phyloP scores from a whole-genome alignment of 2,888 invertebrate species.

The Nomada goodeniana region DNA sequence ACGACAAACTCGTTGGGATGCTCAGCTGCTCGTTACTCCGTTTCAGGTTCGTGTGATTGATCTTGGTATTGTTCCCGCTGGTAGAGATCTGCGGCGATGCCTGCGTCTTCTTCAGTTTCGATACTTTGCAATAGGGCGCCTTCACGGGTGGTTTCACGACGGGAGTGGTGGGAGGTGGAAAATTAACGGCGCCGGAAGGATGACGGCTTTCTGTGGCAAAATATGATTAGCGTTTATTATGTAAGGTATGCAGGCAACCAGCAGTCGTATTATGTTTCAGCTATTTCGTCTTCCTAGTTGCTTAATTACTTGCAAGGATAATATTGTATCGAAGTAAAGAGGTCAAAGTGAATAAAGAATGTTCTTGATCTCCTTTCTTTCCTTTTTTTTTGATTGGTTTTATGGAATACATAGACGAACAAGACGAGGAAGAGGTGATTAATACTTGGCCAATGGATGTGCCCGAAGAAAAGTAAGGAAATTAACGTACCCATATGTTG shows the following conservation, averaged over 20 bases:
- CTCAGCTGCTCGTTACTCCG: constrained; percentile 73
- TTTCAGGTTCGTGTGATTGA: constrained; percentile 79
- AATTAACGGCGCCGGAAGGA: constrained; percentile 79
- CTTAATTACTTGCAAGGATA: neutral
- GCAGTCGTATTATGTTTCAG: neutral
- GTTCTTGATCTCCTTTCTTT: too few species aligned
- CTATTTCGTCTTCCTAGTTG: neutral
- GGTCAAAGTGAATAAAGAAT: too few species aligned
- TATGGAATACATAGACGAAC: too few species aligned
- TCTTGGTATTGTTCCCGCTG: constrained; percentile 53
- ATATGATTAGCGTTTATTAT: constrained; percentile 26
- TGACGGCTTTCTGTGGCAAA: constrained; percentile 80
- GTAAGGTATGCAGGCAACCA: neutral
- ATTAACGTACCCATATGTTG: constrained; percentile 87
- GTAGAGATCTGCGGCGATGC: constrained; percentile 59
- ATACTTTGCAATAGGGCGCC: constrained; percentile 82
- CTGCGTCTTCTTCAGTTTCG: constrained; percentile 80
- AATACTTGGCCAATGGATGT: neutral
- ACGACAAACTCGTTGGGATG: constrained; percentile 49
- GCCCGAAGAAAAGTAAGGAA: neutral
- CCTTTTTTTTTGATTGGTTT: too few species aligned
- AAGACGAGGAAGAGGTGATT: neutral
- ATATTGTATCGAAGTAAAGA: neutral
- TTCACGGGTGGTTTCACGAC: constrained; percentile 77
- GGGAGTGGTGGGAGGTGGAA: constrained; percentile 80